A percentile compares a stretch with the other conserved stretches of the same genome.
phyloP scores from a whole-genome alignment of 1,140 invertebrate species.

The Ceratoteleas bidentatus region DNA sequence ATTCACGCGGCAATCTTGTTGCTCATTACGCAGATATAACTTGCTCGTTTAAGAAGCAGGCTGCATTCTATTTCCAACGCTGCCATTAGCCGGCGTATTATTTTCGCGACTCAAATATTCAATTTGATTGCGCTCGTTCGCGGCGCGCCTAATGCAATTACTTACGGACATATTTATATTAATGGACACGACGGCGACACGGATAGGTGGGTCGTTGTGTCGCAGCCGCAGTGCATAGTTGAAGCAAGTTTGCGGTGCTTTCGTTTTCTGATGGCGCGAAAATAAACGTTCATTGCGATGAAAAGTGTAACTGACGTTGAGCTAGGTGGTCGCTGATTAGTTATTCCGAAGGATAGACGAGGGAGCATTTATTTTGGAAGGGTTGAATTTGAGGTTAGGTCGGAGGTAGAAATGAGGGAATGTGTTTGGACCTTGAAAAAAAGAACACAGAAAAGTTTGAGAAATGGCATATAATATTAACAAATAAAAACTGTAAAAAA shows the following conservation, averaged over 20 bases:
- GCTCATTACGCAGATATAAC: conserved; percentile 53
- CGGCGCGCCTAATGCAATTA: conserved; percentile 28
- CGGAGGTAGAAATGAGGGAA: too few species aligned
- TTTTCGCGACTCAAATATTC: conserved; percentile 47
- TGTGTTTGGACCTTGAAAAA: too few species aligned
- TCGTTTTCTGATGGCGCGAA: conserved; percentile 33
- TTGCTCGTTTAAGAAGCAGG: conserved; percentile 39
- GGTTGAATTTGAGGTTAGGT: too few species aligned
- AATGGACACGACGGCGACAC: conserved; percentile 20
- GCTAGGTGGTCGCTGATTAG: conserved; percentile 7
- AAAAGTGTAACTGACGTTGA: conserved; percentile 11
- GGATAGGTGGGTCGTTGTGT: conserved; percentile 15
- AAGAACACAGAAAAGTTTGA: too few species aligned
- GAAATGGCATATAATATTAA: too few species aligned
- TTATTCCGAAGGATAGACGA: not conserved
- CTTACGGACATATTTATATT: conserved; percentile 47
- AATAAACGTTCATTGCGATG: conserved; percentile 13
- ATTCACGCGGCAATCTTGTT: conserved; percentile 61
- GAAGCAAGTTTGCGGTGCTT: conserved; percentile 12
- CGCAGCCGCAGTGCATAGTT: conserved; percentile 21
- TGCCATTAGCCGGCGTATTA: conserved; percentile 41
- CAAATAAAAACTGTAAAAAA: too few species aligned
- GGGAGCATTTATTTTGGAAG: too few species aligned
- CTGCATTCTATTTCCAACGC: conserved; percentile 50
- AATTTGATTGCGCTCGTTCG: conserved; percentile 38